These are phyloP conservation scores for Orientallactaga bullata DNA, from an alignment of 2,113 vertebrate genomes.

Conservation along the genomic window DNA sequence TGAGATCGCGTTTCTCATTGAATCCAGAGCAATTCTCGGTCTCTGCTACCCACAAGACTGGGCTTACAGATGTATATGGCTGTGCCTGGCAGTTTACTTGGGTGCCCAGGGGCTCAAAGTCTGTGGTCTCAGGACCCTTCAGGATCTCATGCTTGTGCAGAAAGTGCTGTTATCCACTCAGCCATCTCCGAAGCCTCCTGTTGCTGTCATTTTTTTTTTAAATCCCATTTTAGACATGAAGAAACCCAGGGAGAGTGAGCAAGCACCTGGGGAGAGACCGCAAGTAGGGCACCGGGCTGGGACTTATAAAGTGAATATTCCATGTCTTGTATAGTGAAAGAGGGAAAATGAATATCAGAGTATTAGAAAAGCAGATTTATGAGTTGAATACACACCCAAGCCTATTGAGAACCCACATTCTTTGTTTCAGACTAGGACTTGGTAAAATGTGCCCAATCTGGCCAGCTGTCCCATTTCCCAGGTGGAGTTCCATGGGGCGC, in stretches of 20 bases:
- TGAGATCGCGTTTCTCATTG: no score
- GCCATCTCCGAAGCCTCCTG: no score
- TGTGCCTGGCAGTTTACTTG: no score
- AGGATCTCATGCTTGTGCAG: no score
- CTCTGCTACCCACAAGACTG: no score
- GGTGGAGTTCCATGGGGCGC: neutral
- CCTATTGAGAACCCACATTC: neutral
- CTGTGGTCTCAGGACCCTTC: no score
- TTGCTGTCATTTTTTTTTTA: neutral
- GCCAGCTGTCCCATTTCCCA: neutral
- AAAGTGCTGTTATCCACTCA: no score
- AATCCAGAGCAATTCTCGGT: no score
- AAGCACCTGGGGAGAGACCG: neutral
- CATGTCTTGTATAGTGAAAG: neutral
- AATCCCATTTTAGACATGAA: neutral
- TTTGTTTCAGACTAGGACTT: neutral
- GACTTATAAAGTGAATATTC: neutral
- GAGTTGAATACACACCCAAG: neutral
- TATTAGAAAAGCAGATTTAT: neutral
- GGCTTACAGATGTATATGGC: no score
- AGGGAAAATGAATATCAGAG: neutral
- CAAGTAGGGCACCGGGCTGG: no score
- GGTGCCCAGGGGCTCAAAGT: no score
- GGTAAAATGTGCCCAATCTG: rapidly evolving
- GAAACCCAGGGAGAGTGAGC: neutral